A percentile compares a stretch with the other conserved stretches of the same genome.
Conservation (phyloP, 2,113 vertebrate genomes). For the Leucoraja erinaceus region DNA sequence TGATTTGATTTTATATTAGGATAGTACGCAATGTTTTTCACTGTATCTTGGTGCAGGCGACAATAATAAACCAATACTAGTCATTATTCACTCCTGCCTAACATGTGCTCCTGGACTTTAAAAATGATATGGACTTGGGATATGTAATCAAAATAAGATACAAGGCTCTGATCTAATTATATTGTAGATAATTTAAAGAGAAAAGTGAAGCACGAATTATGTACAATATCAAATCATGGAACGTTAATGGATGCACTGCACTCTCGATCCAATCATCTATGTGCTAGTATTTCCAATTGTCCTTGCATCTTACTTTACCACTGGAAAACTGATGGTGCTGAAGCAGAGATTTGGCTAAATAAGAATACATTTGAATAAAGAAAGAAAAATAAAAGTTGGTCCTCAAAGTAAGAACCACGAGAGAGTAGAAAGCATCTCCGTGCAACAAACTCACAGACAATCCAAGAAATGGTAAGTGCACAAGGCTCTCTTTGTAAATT, state of each 20-base stretch:
- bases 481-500: neutral
- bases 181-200: neutral
- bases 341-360: neutral
- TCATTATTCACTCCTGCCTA: too few species aligned
- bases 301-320: neutral
- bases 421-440: neutral
- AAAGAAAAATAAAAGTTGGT: neutral
- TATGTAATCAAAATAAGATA: neutral
- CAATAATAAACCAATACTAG: too few species aligned
- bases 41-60: too few species aligned
- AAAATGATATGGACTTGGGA: neutral
- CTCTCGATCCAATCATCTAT: neutral
- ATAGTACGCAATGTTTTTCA: too few species aligned
- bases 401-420: neutral
- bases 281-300: neutral
- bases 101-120: neutral
- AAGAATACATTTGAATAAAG: neutral
- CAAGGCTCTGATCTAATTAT: neutral
- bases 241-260: neutral
- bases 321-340: neutral
- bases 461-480: neutral
- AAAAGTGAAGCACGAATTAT: neutral
- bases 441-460: neutral
- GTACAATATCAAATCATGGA: neutral
- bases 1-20: too few species aligned